Conservation (phyloP, 1,140 invertebrate species). For the Vanessa atalanta region DNA sequence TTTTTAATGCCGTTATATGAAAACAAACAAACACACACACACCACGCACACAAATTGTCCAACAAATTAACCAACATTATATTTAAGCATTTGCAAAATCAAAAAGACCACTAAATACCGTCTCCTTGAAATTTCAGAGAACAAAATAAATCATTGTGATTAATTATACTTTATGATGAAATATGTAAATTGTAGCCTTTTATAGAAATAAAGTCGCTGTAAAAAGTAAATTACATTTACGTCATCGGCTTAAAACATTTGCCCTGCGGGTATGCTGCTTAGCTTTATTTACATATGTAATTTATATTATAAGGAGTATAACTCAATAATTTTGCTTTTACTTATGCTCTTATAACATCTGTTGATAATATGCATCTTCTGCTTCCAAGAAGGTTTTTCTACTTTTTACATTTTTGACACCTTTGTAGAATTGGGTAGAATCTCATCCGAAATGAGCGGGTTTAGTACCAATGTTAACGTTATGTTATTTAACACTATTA, state of each 20-base stretch:
- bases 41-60: neutral
- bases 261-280: slow-evolving; percentile 4
- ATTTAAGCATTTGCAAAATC: neutral
- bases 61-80: neutral
- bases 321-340: too few relatives aligned
- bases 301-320: too few relatives aligned
- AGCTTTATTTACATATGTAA: slow-evolving; percentile 7
- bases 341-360: too few relatives aligned
- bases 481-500: too few relatives aligned
- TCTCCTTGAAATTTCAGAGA: slow-evolving; percentile 1
- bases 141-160: slow-evolving; percentile 27
- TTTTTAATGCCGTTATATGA: neutral
- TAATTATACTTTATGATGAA: slow-evolving; percentile 30
- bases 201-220: slow-evolving; percentile 11
- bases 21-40: too few relatives aligned
- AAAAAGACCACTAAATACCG: neutral
- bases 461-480: too few relatives aligned
- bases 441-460: too few relatives aligned
- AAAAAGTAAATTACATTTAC: slow-evolving; percentile 29
- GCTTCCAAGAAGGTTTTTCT: too few relatives aligned
- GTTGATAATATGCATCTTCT: too few relatives aligned
- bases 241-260: slow-evolving; percentile 10
- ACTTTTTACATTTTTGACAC: too few relatives aligned
- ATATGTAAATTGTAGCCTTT: slow-evolving; percentile 32
- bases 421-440: too few relatives aligned